phyloP scores from a whole-genome alignment of 2,113 vertebrate species.

The Tragelaphus buxtoni region DNA sequence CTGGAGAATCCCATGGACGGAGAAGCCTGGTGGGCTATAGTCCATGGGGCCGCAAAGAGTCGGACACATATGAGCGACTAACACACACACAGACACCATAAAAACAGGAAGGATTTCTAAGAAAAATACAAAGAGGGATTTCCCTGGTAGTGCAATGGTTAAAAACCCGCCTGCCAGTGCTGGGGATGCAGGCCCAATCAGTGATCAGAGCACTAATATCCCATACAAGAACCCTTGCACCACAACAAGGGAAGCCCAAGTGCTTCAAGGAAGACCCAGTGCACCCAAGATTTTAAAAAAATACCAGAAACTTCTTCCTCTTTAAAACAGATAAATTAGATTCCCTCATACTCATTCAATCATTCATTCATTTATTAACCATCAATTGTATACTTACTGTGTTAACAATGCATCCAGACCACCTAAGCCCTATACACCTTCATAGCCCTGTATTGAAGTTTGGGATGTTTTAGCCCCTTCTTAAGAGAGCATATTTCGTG shows the following conservation, averaged over 20 bases:
- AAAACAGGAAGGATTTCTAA: not conserved
- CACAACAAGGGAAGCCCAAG: not conserved
- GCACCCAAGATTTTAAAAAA: not conserved
- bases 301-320: not conserved
- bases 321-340: not conserved
- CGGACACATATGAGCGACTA: not conserved
- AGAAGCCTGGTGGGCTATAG: not conserved
- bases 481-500: accelerated
- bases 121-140: not conserved
- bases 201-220: not conserved
- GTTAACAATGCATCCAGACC: not conserved
- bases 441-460: not conserved
- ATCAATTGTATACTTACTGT: not conserved
- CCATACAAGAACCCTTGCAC: not conserved
- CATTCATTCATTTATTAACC: not conserved
- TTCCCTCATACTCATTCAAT: not conserved
- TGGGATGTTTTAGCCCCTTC: not conserved
- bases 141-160: not conserved
- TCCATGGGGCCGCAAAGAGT: not conserved
- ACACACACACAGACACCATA: not conserved
- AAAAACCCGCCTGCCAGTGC: not conserved
- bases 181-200: not conserved
- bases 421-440: not conserved
- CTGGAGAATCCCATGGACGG: not conserved
- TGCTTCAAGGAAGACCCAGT: accelerated